These are phyloP conservation scores for Scomber japonicus DNA, from an alignment of 2,113 vertebrate genomes.

Conservation along the genomic window DNA sequence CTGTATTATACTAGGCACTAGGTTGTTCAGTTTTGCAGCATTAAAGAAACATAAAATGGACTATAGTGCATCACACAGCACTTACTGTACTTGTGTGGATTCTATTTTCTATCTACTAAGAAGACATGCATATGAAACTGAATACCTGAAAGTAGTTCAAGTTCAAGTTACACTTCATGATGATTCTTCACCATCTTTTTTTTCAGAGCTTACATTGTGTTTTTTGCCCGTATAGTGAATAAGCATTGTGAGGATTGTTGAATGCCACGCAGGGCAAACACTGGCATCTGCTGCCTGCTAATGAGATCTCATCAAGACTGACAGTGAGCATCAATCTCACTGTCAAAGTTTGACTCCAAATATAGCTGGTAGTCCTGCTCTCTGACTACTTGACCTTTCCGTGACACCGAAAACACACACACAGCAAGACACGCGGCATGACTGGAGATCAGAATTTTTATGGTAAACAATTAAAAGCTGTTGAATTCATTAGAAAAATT, in stretches of 20 bases:
- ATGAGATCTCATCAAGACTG: slow-evolving; percentile 49
- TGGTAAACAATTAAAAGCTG: too few species aligned
- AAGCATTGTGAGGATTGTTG: slow-evolving; percentile 19
- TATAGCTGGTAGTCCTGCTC: slow-evolving; percentile 3
- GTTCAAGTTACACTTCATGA: background rate
- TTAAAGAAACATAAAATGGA: background rate
- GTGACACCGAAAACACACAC: background rate
- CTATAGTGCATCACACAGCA: background rate
- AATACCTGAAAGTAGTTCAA: background rate
- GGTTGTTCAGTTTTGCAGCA: background rate
- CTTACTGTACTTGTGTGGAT: too few species aligned
- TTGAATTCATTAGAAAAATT: too few species aligned
- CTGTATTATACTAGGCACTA: background rate
- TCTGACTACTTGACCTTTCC: background rate
- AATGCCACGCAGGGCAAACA: slow-evolving; percentile 22
- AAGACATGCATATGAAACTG: background rate
- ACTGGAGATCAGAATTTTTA: too few species aligned
- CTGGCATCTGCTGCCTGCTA: slow-evolving; percentile 59
- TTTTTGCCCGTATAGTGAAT: slow-evolving; percentile 10
- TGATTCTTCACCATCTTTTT: too few species aligned
- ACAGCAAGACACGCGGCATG: background rate
- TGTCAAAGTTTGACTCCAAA: slow-evolving; percentile 35
- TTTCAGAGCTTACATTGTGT: slow-evolving; percentile 16
- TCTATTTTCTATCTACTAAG: too few species aligned
- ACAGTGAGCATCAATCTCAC: slow-evolving; percentile 47